Percentiles rank a stretch among this genome's conserved stretches.
phyloP scores from a whole-genome alignment of 2,797 vertebrate species.

The Poecilia picta region DNA sequence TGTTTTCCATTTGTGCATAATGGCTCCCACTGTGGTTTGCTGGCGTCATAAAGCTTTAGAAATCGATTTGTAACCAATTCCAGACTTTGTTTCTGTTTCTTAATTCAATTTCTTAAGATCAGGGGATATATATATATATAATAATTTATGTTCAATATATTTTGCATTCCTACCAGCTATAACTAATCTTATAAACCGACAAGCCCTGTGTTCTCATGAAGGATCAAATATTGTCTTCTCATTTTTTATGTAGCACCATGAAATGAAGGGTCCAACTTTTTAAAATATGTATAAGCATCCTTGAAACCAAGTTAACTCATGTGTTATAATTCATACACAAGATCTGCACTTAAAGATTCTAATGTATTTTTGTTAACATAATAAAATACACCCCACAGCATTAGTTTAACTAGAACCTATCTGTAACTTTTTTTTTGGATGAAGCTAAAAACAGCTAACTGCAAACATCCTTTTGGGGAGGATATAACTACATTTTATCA shows the following conservation, averaged over 20 bases:
- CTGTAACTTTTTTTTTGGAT: not conserved
- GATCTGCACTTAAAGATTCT: not conserved
- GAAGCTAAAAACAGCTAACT: not conserved
- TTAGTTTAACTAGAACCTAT: not conserved
- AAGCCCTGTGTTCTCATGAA: not conserved
- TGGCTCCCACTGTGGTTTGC: not conserved
- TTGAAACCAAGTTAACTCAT: too few relatives aligned
- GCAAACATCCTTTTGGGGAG: constrained; percentile 16
- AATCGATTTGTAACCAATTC: not conserved
- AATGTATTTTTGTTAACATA: not conserved
- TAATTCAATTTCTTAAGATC: not conserved
- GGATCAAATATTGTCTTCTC: not conserved
- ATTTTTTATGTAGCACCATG: not conserved
- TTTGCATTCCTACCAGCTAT: not conserved
- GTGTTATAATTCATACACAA: not conserved
- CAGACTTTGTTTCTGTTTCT: not conserved
- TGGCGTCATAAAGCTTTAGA: not conserved
- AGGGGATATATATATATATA: not conserved
- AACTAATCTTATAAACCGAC: not conserved
- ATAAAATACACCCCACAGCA: not conserved
- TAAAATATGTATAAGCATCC: too few relatives aligned
- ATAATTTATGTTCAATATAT: too few relatives aligned
- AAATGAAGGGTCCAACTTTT: not conserved
- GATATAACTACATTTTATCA: not conserved
- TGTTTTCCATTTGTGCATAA: not conserved